Conservation (phyloP, 2,888 invertebrate species). For the Drosophila pseudotalamancana region DNA sequence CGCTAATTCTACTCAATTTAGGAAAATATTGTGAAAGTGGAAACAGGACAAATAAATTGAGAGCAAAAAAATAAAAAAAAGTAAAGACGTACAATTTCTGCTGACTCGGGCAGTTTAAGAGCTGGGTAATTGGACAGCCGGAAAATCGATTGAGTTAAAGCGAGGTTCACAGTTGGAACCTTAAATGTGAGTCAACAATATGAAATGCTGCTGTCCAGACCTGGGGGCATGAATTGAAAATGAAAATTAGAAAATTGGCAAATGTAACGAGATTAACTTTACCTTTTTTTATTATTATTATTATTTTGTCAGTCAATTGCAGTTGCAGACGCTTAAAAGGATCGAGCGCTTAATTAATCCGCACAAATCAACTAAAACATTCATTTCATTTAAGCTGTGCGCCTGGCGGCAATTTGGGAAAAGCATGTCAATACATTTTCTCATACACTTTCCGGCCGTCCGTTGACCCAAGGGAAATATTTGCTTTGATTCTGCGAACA, state of each 20-base stretch:
- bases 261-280: too few relatives aligned
- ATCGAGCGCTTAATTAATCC: slow-evolving; percentile 44
- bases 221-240: not conserved
- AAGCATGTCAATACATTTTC: slow-evolving; percentile 24
- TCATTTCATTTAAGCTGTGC: slow-evolving; percentile 42
- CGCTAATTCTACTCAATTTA: slow-evolving; percentile 40
- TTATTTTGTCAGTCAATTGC: not conserved
- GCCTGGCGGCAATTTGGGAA: not conserved
- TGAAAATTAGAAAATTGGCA: not conserved
- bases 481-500: slow-evolving; percentile 59
- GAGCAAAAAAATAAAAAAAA: too few relatives aligned
- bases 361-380: slow-evolving; percentile 30
- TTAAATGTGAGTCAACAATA: slow-evolving; percentile 2
- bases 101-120: slow-evolving; percentile 20
- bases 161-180: not conserved
- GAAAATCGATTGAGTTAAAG: slow-evolving; percentile 22
- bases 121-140: not conserved
- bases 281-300: not conserved
- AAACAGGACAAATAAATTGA: not conserved
- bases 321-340: not conserved
- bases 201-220: slow-evolving; percentile 3
- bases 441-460: not conserved
- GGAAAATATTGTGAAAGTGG: slow-evolving; percentile 5
- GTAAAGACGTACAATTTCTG: slow-evolving; percentile 24
- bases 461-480: slow-evolving; percentile 9